Percentiles rank a stretch among this genome's conserved stretches.
phyloP scores from a whole-genome alignment of 2,113 vertebrate genomes.

The Psammodynastes pulverulentus region DNA sequence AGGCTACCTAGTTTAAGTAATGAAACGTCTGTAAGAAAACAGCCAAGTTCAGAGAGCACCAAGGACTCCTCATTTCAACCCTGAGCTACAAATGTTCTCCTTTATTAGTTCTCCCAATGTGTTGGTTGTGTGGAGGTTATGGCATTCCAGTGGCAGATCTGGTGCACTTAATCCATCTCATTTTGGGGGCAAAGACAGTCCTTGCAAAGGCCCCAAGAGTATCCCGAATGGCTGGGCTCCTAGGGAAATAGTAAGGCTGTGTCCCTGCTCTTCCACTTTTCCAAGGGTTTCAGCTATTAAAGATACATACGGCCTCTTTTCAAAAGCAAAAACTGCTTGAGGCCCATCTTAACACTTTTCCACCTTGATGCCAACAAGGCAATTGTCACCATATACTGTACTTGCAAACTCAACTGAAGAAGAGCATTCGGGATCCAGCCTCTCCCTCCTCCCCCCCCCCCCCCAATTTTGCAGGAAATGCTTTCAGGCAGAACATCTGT shows the following conservation, averaged over 20 bases:
- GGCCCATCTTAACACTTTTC: neutral
- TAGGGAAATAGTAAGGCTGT: neutral
- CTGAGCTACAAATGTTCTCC: neutral
- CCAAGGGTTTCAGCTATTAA: neutral
- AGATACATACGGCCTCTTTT: neutral
- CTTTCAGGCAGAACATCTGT: neutral
- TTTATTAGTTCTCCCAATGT: neutral
- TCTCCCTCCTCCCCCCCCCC: neutral
- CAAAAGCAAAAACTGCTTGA: neutral
- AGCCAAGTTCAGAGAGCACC: neutral
- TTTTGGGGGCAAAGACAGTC: neutral
- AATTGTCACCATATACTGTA: neutral
- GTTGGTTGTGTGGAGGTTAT: neutral
- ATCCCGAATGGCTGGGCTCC: neutral
- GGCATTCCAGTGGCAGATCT: neutral
- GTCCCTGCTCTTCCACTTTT: neutral
- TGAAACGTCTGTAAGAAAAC: neutral
- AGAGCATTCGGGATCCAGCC: neutral
- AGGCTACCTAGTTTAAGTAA: neutral
- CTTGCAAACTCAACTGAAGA: neutral
- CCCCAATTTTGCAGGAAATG: neutral
- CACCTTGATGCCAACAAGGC: neutral
- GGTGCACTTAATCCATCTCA: neutral
- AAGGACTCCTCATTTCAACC: neutral
- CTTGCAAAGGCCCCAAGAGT: neutral